Base-by-base conservation (phyloP, 92 coral and sea anemone species). In the Virgularia gustaviana region DNA sequence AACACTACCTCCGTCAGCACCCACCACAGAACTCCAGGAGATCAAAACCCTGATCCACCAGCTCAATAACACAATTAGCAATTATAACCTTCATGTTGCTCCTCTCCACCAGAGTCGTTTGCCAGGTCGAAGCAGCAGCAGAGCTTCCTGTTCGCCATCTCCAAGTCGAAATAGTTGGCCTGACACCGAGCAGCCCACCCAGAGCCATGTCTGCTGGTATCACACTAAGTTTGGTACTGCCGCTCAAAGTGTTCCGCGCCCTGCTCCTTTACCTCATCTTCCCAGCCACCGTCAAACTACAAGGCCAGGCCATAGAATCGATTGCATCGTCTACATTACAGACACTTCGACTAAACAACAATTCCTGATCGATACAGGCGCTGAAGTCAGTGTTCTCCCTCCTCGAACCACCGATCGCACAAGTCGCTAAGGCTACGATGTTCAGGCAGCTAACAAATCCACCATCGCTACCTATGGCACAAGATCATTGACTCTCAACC, bases 401-500 rank as follows among this genome's bases (percentile, higher is more conserved):
- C 65, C 65, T 3, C 6, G 9, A 29, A 10, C 12, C 0, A 16
- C 22, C 12, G 53, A 61, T 8, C 0, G 6, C 52, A 4, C 52
- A 0, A 28, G 43, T 1, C 47, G 9, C 9, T 16, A 41, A n/a
- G n/a, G n/a, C n/a, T 52, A 52, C 13, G 22, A 55, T 6, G 33
- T n/a, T n/a, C n/a, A n/a, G n/a, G n/a, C n/a, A n/a, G n/a, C n/a
- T n/a, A n/a, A n/a, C n/a, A n/a, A n/a, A n/a, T n/a, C n/a, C n/a
- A n/a, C n/a, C n/a, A n/a, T n/a, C n/a, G 19, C 6, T 25, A 22
- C 67, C 11, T 32, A 32, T 32, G 67, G 42, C 18, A 6, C 35
- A 9, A 52, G 58, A 52, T 52, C 58, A 24, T 52, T 52, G 27
- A 52, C 58, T 30, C 58, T 52, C 58, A 52, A 52, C 27, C 58